phyloP scores from a whole-genome alignment of 2,888 invertebrate genomes.

The Holacanthella duospinosa region DNA sequence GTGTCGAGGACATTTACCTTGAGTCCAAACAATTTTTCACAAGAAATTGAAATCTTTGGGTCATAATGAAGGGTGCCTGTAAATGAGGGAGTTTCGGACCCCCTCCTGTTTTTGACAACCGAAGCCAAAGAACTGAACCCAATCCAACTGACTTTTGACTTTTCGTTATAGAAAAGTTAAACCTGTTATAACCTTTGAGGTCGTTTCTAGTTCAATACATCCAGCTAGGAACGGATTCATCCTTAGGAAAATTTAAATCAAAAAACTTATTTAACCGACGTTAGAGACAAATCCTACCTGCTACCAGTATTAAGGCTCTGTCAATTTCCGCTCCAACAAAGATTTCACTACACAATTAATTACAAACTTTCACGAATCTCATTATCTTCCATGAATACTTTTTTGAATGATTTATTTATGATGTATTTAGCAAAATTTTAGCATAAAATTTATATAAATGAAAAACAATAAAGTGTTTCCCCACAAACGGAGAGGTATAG shows the following conservation, averaged over 20 bases:
- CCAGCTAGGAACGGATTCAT: not conserved
- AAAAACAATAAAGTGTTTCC: no score
- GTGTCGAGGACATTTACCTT: not conserved
- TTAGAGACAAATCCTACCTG: not conserved
- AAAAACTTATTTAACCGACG: not conserved
- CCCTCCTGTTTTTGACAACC: constrained; percentile 1
- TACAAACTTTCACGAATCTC: no score
- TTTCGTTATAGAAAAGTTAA: not conserved
- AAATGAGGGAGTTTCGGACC: not conserved
- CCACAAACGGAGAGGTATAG: not conserved
- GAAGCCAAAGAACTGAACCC: not conserved
- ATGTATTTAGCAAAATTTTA: not conserved
- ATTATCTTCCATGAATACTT: not conserved
- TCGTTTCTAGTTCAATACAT: not conserved
- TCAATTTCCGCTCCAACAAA: not conserved
- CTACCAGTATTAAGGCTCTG: not conserved
- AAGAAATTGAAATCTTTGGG: not conserved
- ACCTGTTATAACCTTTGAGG: not conserved
- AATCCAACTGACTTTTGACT: constrained; percentile 1
- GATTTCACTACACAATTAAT: no score
- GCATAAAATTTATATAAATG: not conserved
- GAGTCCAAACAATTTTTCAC: not conserved
- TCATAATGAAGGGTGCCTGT: constrained; percentile 4
- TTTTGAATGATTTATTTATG: not conserved
- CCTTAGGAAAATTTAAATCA: not conserved